These are phyloP conservation scores for Heliangelus exortis DNA, from an alignment of 2,797 vertebrate species.

Conservation along the genomic window DNA sequence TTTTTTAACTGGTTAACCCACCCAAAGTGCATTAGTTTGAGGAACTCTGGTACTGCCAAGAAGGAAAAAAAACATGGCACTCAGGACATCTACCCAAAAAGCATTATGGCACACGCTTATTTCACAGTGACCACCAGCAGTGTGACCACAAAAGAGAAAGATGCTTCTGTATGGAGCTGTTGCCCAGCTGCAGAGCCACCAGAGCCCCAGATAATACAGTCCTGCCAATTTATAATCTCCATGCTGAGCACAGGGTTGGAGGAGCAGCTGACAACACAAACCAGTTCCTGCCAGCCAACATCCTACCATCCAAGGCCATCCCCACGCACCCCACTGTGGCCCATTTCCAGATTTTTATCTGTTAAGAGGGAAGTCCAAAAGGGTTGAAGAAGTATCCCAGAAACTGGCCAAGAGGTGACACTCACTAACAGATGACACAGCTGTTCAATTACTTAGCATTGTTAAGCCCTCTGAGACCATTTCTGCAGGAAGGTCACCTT, in stretches of 20 bases:
- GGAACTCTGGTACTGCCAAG: background rate
- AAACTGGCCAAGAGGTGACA: background rate
- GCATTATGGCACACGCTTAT: background rate
- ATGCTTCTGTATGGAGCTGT: background rate
- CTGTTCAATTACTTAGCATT: background rate
- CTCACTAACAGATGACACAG: background rate
- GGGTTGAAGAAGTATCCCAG: background rate
- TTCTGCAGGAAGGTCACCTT: constrained; percentile 39
- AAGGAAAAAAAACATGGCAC: background rate
- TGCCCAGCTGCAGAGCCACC: background rate
- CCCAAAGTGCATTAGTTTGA: background rate
- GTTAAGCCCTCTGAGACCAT: background rate
- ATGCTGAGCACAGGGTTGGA: background rate
- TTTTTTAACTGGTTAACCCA: background rate
- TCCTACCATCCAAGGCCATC: background rate
- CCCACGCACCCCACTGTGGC: background rate
- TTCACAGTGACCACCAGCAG: background rate
- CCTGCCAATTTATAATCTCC: background rate
- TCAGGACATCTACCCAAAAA: background rate
- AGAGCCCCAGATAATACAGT: background rate
- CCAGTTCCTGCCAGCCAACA: background rate
- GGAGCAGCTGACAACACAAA: background rate
- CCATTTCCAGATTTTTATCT: background rate
- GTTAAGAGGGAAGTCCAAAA: background rate
- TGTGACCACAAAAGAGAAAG: background rate